Evolutionary conservation across 2,113 vertebrate species (phyloP).

Genomic region (Dipodomys spectabilis): DNA sequence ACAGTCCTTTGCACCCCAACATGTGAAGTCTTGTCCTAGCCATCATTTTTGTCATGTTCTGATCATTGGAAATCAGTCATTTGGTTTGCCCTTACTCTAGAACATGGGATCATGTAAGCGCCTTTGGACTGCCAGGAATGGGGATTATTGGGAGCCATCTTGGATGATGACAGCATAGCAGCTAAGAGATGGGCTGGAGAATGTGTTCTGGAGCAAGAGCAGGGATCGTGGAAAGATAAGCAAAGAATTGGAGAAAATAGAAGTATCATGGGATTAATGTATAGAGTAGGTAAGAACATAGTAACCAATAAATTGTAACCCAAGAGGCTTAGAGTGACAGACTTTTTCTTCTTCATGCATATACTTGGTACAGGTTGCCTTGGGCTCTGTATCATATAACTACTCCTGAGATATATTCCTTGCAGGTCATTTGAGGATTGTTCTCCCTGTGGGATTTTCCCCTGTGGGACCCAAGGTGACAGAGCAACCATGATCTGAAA

Average conservation of each 20-base stretch:
- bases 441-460: neutral
- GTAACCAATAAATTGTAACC: neutral
- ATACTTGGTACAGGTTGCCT: neutral
- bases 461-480: neutral
- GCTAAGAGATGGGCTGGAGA: neutral
- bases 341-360: neutral
- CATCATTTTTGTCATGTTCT: neutral
- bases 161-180: neutral
- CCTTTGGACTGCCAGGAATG: neutral
- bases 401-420: neutral
- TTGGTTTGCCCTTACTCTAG: neutral
- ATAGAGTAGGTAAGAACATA: neutral
- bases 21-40: neutral
- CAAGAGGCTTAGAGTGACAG: neutral
- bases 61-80: neutral
- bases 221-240: neutral
- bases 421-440: neutral
- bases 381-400: neutral
- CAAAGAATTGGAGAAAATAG: too few species aligned
- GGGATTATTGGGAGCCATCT: neutral
- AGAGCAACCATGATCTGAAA: neutral
- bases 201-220: neutral
- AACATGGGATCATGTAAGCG: neutral
- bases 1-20: neutral
- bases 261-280: neutral